Percentiles rank a stretch among this genome's conserved stretches.
Evolutionary conservation across 35 echinoderm and acorn worm species (phyloP).

Genomic region (Anneissia japonica): DNA sequence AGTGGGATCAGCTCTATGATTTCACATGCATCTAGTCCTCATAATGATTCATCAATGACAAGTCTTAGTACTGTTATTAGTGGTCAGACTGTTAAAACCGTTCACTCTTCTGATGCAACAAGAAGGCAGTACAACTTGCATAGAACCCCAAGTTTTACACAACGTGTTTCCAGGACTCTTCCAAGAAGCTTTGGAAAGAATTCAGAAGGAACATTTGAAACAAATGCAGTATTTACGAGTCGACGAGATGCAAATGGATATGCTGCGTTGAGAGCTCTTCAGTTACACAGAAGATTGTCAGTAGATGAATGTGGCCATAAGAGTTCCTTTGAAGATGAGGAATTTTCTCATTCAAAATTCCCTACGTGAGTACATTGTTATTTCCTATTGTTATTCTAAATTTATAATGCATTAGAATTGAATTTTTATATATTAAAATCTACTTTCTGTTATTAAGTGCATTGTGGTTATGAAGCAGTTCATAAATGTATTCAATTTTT

Average conservation of each 20-base stretch:
- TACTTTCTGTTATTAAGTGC: not conserved
- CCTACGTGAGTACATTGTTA: not conserved
- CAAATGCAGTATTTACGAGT: constrained; percentile 73
- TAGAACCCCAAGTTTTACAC: constrained; percentile 85
- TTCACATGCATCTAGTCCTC: constrained; percentile 84
- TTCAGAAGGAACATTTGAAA: constrained; percentile 64
- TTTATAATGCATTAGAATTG: not conserved
- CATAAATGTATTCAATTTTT: not conserved
- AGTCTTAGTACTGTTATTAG: constrained; percentile 86
- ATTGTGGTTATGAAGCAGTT: not conserved
- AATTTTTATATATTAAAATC: not conserved
- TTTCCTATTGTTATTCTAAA: too few relatives aligned
- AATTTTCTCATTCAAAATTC: not conserved
- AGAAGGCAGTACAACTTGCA: constrained; percentile 77
- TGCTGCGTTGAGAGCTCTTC: constrained; percentile 59
- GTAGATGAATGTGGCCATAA: not conserved
- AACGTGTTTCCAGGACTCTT: constrained; percentile 63
- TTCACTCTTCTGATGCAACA: constrained; percentile 81
- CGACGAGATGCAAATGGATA: constrained; percentile 68
- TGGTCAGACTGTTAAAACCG: constrained; percentile 75
- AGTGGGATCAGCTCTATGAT: constrained; percentile 83
- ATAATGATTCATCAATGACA: constrained; percentile 63
- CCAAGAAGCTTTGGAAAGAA: constrained; percentile 47
- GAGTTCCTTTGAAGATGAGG: not conserved
- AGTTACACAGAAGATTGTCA: not conserved